A percentile compares a stretch with the other conserved stretches of the same genome.
Conservation (phyloP, 2,797 vertebrate species). For the Tympanoctomys barrerae region DNA sequence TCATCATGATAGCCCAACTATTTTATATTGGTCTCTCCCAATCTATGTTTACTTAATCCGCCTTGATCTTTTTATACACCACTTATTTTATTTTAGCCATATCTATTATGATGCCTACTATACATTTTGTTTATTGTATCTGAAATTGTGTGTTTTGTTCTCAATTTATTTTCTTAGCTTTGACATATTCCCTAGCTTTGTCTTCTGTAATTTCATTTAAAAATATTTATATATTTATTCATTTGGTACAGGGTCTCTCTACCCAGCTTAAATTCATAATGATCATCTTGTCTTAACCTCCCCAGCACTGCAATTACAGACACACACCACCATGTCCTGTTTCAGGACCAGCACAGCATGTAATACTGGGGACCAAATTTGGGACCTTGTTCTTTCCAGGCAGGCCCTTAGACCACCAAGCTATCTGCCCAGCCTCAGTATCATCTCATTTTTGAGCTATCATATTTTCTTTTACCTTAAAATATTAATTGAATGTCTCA, state of each 20-base stretch:
- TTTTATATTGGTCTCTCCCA: not conserved
- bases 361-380: too few species aligned
- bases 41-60: slow-evolving; percentile 3
- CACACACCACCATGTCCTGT: too few species aligned
- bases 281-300: too few species aligned
- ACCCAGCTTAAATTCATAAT: too few species aligned
- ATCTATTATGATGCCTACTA: slow-evolving; percentile 19
- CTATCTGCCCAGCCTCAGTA: not conserved
- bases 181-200: not conserved
- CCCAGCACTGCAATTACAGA: too few species aligned
- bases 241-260: too few species aligned
- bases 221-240: too few species aligned
- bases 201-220: not conserved
- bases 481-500: slow-evolving; percentile 34
- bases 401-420: too few species aligned
- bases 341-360: too few species aligned
- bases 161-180: slow-evolving; percentile 9
- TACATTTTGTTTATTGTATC: slow-evolving; percentile 28
- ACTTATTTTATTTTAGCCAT: slow-evolving; percentile 28
- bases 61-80: not conserved
- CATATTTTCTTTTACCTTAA: not conserved
- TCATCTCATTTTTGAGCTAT: slow-evolving; percentile 15
- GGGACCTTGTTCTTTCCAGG: too few species aligned
- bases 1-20: not conserved
- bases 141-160: slow-evolving; percentile 33